Percentiles rank a stretch among this genome's conserved stretches.
Evolutionary conservation across 2,113 vertebrate species (phyloP).

Genomic region (Stercorarius parasiticus): DNA sequence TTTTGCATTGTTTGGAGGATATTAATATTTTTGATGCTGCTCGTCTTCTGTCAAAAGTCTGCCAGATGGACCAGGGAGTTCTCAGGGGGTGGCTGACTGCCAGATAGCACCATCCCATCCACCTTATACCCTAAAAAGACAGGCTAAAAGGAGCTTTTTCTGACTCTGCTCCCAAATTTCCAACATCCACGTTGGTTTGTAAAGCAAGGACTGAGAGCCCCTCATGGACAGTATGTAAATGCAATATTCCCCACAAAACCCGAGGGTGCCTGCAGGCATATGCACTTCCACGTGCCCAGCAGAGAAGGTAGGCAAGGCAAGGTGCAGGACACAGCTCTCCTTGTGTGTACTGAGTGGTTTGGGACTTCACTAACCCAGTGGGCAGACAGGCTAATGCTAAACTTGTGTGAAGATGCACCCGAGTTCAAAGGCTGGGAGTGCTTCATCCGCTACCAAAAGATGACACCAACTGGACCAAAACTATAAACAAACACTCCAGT

Average conservation of each 20-base stretch:
- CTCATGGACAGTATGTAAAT: neutral
- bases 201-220: neutral
- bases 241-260: neutral
- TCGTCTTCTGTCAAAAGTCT: neutral
- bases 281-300: fast-evolving
- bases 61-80: neutral
- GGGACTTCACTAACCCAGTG: neutral
- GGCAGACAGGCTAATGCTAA: constrained; percentile 7
- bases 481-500: constrained; percentile 42
- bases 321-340: fast-evolving
- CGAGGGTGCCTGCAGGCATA: neutral
- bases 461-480: constrained; percentile 38
- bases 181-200: neutral
- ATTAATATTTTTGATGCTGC: neutral
- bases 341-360: neutral
- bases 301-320: neutral
- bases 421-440: neutral
- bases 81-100: neutral
- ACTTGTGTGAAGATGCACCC: neutral
- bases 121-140: neutral
- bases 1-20: neutral
- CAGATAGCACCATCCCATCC: neutral
- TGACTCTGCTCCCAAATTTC: neutral
- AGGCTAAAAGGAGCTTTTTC: neutral
- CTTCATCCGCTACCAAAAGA: constrained; percentile 8